Base-by-base conservation (phyloP, 2,888 invertebrate genomes). In the Lycocerus yunnanus region DNA sequence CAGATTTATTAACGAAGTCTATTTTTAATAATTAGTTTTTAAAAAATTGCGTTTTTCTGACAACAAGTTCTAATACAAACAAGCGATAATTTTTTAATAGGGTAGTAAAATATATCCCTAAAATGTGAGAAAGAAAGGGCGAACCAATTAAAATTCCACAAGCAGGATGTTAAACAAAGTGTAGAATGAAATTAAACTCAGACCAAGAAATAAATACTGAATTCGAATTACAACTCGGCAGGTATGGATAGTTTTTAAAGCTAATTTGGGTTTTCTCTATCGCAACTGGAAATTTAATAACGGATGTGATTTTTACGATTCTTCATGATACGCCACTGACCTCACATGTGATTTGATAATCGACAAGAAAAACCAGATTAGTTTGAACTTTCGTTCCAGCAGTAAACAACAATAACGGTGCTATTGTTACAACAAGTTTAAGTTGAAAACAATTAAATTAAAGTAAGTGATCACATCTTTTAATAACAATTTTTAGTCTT, bases 71-170 rank as follows among this genome's bases (percentile, higher is more conserved):
- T n/a, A 43, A 43, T 43, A 8, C 43, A n/a, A n/a, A 8, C 43
- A 43, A n/a, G 43, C n/a, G 43, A 43, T 13, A 43, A n/a, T 43
- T 43, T 43, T 43, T 43, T 43, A 43, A 16, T 18, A 9, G 20
- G n/a, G 61, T 63, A 63, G 20, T 63, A 18, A 63, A 63, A 63
- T 63, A 63, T 63, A 63, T 66, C 68, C 83, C 81, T 82, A 82
- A 84, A 85, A 84, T 82, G 84, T 83, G 81, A 81, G 82, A 82
- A 81, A 82, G 83, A 82, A 81, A 83, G 82, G 82, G 80, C 82
- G 82, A 85, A 85, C 85, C 84, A 85, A 86, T 85, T 85, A 85
- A 85, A 86, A 86, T 86, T 85, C 84, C 82, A 43, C 84, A 81
- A 82, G 84, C 84, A 84, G 82, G 83, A 84, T 82, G 83, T 82